These are phyloP conservation scores for Mythimna ferrago DNA, from an alignment of 2,888 invertebrate genomes.

Conservation along the genomic window DNA sequence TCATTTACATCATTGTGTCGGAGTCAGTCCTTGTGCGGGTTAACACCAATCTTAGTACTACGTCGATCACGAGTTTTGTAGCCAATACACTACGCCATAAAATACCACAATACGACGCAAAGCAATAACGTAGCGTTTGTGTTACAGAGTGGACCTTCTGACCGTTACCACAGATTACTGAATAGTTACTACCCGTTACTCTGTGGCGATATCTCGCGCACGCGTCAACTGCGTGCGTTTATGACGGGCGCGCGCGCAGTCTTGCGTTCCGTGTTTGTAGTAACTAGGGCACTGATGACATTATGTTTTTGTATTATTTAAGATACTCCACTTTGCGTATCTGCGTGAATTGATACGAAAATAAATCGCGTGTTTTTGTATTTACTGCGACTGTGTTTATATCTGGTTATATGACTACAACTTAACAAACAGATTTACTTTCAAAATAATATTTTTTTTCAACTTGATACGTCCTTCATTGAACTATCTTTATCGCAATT, in stretches of 20 bases:
- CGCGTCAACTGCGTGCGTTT: constrained; percentile 65
- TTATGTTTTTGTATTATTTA: constrained; percentile 61
- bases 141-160: not conserved
- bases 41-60: too few species aligned
- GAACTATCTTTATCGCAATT: not conserved
- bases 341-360: constrained; percentile 22
- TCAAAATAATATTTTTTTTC: not conserved
- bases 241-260: constrained; percentile 48
- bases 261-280: constrained; percentile 55
- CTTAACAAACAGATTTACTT: not conserved
- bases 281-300: constrained; percentile 66
- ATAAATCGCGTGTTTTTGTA: constrained; percentile 27
- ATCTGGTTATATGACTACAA: not conserved
- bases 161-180: too few species aligned
- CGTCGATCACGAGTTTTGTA: too few species aligned
- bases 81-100: too few species aligned
- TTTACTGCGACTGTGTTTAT: not conserved
- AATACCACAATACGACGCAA: too few species aligned
- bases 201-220: constrained; percentile 42
- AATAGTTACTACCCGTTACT: too few species aligned
- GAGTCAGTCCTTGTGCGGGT: too few species aligned
- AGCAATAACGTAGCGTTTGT: not conserved
- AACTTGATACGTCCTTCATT: not conserved
- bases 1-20: too few species aligned
- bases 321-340: constrained; percentile 40